Conservation (phyloP, 2,797 vertebrate genomes). For the Ctenosaura bakeri region DNA sequence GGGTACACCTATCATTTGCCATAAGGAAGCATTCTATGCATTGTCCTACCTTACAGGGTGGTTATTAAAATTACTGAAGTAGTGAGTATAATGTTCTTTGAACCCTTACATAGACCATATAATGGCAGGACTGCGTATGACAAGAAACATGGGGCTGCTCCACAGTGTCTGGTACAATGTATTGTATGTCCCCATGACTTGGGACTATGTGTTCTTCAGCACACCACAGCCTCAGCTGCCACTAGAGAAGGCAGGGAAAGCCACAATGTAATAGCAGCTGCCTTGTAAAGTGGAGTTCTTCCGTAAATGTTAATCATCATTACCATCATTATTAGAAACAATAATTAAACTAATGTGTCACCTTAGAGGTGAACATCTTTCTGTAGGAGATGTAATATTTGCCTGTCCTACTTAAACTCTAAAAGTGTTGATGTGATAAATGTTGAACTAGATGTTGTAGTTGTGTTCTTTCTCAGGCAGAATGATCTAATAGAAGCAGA, state of each 20-base stretch:
- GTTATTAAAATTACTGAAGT: not conserved
- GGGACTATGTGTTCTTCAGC: not conserved
- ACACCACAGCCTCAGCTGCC: not conserved
- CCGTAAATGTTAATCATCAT: slow-evolving; percentile 21
- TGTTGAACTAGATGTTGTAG: slow-evolving; percentile 54
- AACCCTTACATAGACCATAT: not conserved
- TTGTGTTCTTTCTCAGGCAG: slow-evolving; percentile 54
- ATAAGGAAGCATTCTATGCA: too few species aligned
- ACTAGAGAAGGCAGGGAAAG: not conserved
- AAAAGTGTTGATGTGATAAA: slow-evolving; percentile 40
- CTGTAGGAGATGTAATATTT: slow-evolving; percentile 25
- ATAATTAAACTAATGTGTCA: slow-evolving; percentile 28
- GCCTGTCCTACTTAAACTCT: slow-evolving; percentile 48
- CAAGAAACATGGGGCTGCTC: not conserved
- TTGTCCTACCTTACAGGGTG: not conserved
- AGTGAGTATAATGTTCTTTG: not conserved
- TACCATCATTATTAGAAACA: slow-evolving; percentile 4
- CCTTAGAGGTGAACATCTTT: slow-evolving; percentile 1
- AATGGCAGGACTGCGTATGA: not conserved
- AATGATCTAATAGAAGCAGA: slow-evolving; percentile 56
- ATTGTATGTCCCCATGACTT: not conserved
- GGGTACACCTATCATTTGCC: too few species aligned
- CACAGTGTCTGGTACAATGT: not conserved
- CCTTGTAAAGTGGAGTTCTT: not conserved
- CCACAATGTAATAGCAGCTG: not conserved